These are phyloP conservation scores for Athalia rosae DNA, from an alignment of 2,888 invertebrate genomes.

Conservation along the genomic window DNA sequence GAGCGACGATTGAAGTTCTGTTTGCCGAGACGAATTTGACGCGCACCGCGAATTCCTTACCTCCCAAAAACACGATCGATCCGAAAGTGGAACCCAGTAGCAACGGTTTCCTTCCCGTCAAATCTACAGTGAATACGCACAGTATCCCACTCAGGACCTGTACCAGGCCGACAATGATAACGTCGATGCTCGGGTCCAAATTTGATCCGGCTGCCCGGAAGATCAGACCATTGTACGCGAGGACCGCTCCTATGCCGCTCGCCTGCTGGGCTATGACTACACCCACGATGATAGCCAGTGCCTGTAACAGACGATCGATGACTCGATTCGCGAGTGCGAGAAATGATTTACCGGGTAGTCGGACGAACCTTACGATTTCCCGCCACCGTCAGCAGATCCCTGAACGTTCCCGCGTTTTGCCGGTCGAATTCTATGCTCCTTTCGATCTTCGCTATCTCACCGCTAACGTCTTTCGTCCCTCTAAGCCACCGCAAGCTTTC, in stretches of 20 bases:
- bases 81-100: conserved; percentile 40
- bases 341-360: background rate
- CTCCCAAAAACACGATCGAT: conserved; percentile 11
- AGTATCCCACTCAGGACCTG: background rate
- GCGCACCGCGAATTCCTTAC: background rate
- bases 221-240: conserved; percentile 31
- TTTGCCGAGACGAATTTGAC: no score
- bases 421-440: conserved; percentile 63
- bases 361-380: conserved; percentile 41
- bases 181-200: background rate
- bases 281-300: conserved; percentile 41
- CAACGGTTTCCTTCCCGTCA: conserved; percentile 50
- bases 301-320: background rate
- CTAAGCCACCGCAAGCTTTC: conserved; percentile 59
- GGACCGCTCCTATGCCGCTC: conserved; percentile 44
- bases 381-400: conserved; percentile 33
- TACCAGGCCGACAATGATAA: conserved; percentile 43
- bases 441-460: conserved; percentile 59
- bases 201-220: background rate
- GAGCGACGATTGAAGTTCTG: no score
- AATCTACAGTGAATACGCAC: conserved; percentile 43
- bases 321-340: background rate
- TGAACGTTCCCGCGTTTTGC: conserved; percentile 56
- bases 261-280: conserved; percentile 50
- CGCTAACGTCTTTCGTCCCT: conserved; percentile 57